Evolutionary conservation across 37 sponge, comb jelly and placozoan species (phyloP).

Genomic region (Chondrilla cf. caribensis): DNA sequence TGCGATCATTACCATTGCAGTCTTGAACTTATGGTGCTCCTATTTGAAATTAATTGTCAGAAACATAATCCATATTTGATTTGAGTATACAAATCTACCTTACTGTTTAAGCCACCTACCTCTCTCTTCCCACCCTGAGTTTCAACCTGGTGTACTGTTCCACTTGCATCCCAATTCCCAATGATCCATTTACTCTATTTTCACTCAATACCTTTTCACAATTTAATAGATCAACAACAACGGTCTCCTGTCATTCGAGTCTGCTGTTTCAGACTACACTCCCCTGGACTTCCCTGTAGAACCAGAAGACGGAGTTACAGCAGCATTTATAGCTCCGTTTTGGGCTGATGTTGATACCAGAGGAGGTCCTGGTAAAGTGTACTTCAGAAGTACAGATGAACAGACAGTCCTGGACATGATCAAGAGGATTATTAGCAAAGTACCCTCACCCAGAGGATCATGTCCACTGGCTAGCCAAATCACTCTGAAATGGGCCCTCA

Average conservation of each 20-base stretch:
- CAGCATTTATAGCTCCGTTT: slow-evolving; percentile 12
- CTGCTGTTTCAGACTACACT: background rate
- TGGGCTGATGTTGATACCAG: slow-evolving; percentile 31
- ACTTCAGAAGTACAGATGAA: background rate
- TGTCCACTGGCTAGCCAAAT: background rate
- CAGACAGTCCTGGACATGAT: background rate
- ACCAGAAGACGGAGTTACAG: background rate
- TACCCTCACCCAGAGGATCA: background rate
- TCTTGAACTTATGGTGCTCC: no score
- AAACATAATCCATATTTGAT: no score
- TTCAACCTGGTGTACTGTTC: no score
- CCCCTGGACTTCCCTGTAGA: background rate
- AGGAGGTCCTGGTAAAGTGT: background rate
- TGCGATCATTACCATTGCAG: no score
- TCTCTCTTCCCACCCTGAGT: no score
- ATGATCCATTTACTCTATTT: background rate
- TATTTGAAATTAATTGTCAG: no score
- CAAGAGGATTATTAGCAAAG: background rate
- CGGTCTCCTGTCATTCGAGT: slow-evolving; percentile 6
- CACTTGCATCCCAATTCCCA: no score
- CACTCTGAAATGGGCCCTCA: slow-evolving; percentile 11
- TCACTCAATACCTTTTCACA: background rate
- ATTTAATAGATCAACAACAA: slow-evolving; percentile 7
- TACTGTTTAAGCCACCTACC: no score
- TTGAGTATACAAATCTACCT: no score